Base-by-base conservation (phyloP, 2,113 vertebrate species). In the Cephalophus harveyi region DNA sequence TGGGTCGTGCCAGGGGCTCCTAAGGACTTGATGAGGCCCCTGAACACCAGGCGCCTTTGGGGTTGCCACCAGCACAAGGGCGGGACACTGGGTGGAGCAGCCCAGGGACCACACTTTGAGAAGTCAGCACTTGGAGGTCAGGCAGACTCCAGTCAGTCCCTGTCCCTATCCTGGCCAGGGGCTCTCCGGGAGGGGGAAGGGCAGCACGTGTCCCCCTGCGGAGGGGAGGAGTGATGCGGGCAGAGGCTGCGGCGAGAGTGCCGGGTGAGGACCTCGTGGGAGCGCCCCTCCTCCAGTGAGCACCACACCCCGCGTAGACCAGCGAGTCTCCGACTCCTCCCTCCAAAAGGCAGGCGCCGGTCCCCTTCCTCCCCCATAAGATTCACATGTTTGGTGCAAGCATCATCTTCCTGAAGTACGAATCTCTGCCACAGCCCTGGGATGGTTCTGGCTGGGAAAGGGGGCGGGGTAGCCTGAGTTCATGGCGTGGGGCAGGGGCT, bases 201-300 rank as follows among this genome's bases (percentile, higher is more conserved):
- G 9, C 28, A 81, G 36, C 17, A 33, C 15, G 15, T 7, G 15
- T 43, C 40, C 40, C n/a, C 48, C 40, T 43, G 27, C 3, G 0
- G 48, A 57, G 36, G 14, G 30, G 17, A 9, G 52, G 13, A 59
- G 2, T 19, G 52, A 9, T 6, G 1, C 7, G 3, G 21, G 10
- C 19, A 7, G 78, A 54, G 67, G 46, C 33, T 6, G 12, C 1
- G 3, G 46, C 0, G 0, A 19, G 52, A 43, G 36, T n/a, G 4
- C n/a, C 2, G 0, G 15, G 23, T 0, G 2, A 52, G 76, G 57
- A 21, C 76, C 17, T 9, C 1, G 52, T 28, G 1, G 82, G 36
- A 57, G 27, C 16, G 1, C 11, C 28, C 3, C 62, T 54, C 48
- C 48, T 19, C n/a, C 2, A 28, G 46, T 5, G 8, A 19, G 14